These are phyloP conservation scores for Dryococelus australis DNA, from an alignment of 2,888 invertebrate species.

Conservation along the genomic window DNA sequence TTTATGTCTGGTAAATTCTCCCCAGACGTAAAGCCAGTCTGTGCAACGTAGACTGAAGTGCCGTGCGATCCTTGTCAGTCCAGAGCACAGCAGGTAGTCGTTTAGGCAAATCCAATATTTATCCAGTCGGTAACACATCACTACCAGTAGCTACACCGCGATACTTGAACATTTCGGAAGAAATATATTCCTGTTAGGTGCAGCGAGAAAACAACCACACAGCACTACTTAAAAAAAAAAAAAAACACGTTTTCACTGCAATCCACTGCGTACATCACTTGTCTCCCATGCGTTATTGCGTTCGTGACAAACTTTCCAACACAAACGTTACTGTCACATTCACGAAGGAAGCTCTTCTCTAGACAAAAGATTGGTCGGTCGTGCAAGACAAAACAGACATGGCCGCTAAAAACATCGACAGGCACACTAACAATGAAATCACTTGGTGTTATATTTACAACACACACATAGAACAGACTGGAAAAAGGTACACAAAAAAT, in stretches of 20 bases:
- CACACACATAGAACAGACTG: slow-evolving; percentile 30
- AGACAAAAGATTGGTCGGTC: slow-evolving; percentile 27
- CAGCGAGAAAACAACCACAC: not conserved
- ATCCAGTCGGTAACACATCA: slow-evolving; percentile 10
- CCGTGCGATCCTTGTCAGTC: not conserved
- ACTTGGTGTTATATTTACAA: slow-evolving; percentile 32
- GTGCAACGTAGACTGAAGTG: not conserved
- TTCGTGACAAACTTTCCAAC: not conserved
- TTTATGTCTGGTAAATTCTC: not conserved
- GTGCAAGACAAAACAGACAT: slow-evolving; percentile 31
- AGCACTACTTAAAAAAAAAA: not conserved
- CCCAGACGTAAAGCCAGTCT: not conserved
- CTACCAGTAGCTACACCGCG: not conserved
- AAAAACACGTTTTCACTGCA: slow-evolving; percentile 6
- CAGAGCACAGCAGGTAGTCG: not conserved
- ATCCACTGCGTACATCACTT: not conserved
- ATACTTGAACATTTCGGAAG: not conserved
- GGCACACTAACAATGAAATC: slow-evolving; percentile 37
- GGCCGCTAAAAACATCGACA: slow-evolving; percentile 34
- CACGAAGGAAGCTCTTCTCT: not conserved
- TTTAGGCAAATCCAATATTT: not conserved
- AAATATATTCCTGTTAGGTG: not conserved
- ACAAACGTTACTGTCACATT: slow-evolving; percentile 1
- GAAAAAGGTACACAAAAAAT: not conserved
- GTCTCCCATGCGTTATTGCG: not conserved